Percentiles rank a stretch among this genome's conserved stretches.
Evolutionary conservation across 92 coral and sea anemone species (phyloP).

Genomic region (Zoanthus sansibaricus): DNA sequence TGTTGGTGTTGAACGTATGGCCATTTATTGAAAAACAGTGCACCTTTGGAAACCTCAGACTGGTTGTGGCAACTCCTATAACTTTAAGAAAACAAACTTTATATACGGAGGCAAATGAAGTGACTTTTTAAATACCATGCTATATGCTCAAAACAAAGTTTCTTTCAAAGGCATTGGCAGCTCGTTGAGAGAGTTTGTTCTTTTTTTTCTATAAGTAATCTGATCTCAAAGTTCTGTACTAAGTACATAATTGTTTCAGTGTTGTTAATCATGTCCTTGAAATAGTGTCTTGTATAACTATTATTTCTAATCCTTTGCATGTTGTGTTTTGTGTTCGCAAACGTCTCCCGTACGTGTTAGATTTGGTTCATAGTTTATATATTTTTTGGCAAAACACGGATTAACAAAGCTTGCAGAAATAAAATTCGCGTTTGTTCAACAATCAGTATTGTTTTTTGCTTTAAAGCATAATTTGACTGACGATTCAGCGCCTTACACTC

Average conservation of each 20-base stretch:
- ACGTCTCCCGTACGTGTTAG: conserved; percentile 2
- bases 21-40: not conserved
- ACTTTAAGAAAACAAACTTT: conserved; percentile 6
- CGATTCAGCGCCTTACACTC: too few relatives aligned
- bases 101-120: not conserved
- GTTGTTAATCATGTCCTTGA: not conserved
- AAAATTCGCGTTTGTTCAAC: not conserved
- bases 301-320: not conserved
- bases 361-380: not conserved
- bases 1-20: not conserved
- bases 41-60: conserved; percentile 46
- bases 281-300: not conserved
- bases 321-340: conserved; percentile 19
- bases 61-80: not conserved
- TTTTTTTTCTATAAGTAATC: conserved; percentile 22
- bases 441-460: not conserved
- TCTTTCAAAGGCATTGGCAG: not conserved
- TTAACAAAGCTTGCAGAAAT: not conserved
- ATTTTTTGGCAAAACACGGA: not conserved
- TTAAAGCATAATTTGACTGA: not conserved
- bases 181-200: not conserved
- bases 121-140: not conserved
- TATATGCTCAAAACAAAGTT: not conserved
- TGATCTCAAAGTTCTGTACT: conserved; percentile 14
- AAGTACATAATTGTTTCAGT: not conserved